Evolutionary conservation across 2,888 invertebrate genomes (phyloP), one percentile per base, ranked within the genome.

Genomic region (Octonoba sinensis): DNA sequence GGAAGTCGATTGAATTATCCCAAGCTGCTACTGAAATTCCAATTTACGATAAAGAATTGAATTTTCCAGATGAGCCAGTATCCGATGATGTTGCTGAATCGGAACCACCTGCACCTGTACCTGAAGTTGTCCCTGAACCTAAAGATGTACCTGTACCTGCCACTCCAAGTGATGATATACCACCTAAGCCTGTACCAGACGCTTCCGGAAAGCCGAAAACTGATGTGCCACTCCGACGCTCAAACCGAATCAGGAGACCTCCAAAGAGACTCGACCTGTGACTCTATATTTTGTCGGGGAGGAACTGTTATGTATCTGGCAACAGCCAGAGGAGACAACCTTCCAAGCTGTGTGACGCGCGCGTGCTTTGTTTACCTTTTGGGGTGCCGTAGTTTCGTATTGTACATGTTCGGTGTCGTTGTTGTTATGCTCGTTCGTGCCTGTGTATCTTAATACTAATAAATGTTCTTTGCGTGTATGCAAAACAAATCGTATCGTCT

Each of bases 241-340:
- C 69, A 57, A 69, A 44, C 69, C 56, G 69, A 69, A 69, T 69
- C 69, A 69, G 69, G 57, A 69, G 69, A 69, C 69, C 69, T 56
- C 69, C 57, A 69, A 69, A 69, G 69, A 69, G 69, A 69, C 69
- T 69, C 57, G 69, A 69, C 46, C 69, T 69, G 69, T 69, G 69
- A 69, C 69, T 69, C 69, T 69, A 69, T 69, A 69, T 69, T 69
- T 69, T 69, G 69, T 69, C 69, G 69, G 69, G 59, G 24, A 69
- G 69, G 69, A 69, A 69, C 57, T 71, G 71, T 71, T 71, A 71
- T 71, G 71, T 71, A 60, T 71, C 71, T 71, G 71, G 71, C 71
- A 71, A 71, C 71, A 71, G 71, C 71, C 71, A 71, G 71, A 71
- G 59, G 3, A 60, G 71, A 71, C 59, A 71, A 71, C 69, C 69